phyloP scores from a whole-genome alignment of 2,888 invertebrate genomes.

The Thelaira solivaga region DNA sequence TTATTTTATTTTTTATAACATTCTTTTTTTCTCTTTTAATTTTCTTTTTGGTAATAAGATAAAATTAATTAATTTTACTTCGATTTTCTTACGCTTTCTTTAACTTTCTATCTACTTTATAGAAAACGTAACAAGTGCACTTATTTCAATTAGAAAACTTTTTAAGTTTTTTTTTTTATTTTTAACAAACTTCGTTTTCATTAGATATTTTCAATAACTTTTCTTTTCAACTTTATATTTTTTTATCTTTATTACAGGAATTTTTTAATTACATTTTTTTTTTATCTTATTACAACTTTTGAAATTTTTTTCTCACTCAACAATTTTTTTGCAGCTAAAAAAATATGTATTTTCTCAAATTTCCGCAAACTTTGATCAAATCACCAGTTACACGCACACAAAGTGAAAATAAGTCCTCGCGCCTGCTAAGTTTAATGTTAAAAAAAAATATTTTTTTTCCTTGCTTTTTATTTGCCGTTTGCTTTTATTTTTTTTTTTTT shows the following conservation, averaged over 20 bases:
- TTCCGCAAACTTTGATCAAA: constrained; percentile 17
- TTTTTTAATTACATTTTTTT: constrained; percentile 8
- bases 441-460: constrained; percentile 12
- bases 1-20: background rate
- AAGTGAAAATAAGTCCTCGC: background rate
- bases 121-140: background rate
- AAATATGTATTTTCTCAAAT: background rate
- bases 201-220: constrained; percentile 12
- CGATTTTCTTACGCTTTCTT: background rate
- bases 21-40: background rate
- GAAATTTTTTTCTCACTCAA: background rate
- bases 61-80: no score
- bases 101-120: background rate
- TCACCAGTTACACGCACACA: constrained; percentile 16
- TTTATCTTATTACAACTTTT: constrained; percentile 2
- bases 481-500: background rate
- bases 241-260: background rate
- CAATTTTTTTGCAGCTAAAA: background rate
- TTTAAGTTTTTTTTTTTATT: background rate
- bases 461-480: constrained; percentile 1
- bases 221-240: background rate
- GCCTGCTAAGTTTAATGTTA: constrained; percentile 14
- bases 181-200: background rate
- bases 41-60: no score
- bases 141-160: constrained; percentile 21